Evolutionary conservation across 2,797 vertebrate species (phyloP), one percentile per base, ranked within the genome.

Genomic region (Chaetophractus vellerosus): DNA sequence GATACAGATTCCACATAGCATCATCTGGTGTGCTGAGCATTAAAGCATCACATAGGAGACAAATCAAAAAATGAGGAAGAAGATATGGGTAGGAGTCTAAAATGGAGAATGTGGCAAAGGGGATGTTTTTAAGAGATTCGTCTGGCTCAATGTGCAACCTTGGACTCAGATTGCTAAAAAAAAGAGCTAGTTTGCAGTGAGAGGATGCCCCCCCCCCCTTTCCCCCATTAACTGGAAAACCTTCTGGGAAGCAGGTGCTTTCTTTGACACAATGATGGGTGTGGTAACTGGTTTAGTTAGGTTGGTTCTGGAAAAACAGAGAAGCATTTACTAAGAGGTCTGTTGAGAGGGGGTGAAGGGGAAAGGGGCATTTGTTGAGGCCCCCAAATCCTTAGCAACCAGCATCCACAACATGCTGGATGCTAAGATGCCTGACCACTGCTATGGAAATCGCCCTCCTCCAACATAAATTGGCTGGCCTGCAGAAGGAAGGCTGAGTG

Each of bases 1-100:
- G 69, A 92, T 55, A 69, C 31, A 69, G 85, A 80, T 50, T 72
- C 79, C 88, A 75, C 33, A 24, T 16, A 72, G 88, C 76, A 71
- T 75, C 55, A 36, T 48, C 63, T 28, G 68, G 63, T 31, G 57
- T 14, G 18, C n/a, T 33, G 48, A 64, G 93, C 41, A 85, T 59
- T 10, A 28, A 33, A 75, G 63, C 74, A 38, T 79, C 86, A 52
- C 38, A 63, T 48, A 92, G 72, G 88, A 63, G 74, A 95, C 59
- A 61, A 82, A 82, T 50, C 16, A 38, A 85, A 95, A 90, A 23
- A 71, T 45, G 52, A 63, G 36, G 68, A 90, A 66, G 57, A 76
- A 91, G 63, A 92, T 0, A 8, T 2, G n/a, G 74, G 38, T 18
- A 41, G 21, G 33, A 66, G 48, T n/a, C 64, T 33, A 45, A 63